Evolutionary conservation across 2,797 vertebrate genomes (phyloP).

Genomic region (Rhinichthys osculus): DNA sequence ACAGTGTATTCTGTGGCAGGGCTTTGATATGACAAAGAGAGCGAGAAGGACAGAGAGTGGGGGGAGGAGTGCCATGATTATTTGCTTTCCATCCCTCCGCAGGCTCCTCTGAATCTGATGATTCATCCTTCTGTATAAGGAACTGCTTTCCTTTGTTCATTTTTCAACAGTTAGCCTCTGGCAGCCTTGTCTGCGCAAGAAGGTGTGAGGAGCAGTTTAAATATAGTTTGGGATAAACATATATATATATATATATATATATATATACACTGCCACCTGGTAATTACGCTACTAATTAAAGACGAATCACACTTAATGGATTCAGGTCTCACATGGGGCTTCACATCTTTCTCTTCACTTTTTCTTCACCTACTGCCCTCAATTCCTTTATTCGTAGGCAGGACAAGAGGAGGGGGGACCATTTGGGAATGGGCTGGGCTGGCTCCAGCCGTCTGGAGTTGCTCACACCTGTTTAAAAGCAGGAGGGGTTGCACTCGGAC

Average conservation of each 20-base stretch:
- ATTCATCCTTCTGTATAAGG: constrained; percentile 65
- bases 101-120: constrained; percentile 49
- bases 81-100: constrained; percentile 44
- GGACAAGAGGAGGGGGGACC: background rate
- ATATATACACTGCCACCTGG: constrained; percentile 69
- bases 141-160: constrained; percentile 55
- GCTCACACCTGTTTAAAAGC: constrained; percentile 60
- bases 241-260: background rate
- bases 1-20: constrained; percentile 37
- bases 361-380: constrained; percentile 38
- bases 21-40: constrained; percentile 48
- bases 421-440: background rate
- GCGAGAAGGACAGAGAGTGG: background rate
- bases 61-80: constrained; percentile 19
- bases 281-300: constrained; percentile 82
- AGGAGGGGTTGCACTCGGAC: constrained; percentile 59
- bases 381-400: background rate
- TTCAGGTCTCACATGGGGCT: constrained; percentile 72
- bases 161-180: constrained; percentile 61
- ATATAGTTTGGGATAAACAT: constrained; percentile 64
- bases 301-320: constrained; percentile 76
- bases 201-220: constrained; percentile 63
- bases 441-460: background rate
- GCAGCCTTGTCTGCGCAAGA: constrained; percentile 66
- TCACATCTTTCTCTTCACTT: background rate